A percentile compares a stretch with the other conserved stretches of the same genome.
Conservation (phyloP, 2,113 vertebrate genomes). For the Cavia porcellus region DNA sequence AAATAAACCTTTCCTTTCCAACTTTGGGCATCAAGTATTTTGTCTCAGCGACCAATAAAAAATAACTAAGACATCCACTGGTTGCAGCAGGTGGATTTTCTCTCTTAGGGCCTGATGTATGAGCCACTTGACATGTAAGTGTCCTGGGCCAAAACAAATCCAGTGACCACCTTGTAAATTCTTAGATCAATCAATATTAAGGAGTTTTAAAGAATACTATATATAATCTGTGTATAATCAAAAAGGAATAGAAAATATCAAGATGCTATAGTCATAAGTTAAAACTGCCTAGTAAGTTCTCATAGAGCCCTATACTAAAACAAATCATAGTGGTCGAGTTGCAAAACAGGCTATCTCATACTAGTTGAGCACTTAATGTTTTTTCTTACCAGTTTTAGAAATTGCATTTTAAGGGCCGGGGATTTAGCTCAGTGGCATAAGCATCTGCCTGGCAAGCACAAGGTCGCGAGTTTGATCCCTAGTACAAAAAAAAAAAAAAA, state of each 20-base stretch:
- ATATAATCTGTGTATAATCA: neutral
- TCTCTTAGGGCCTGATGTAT: neutral
- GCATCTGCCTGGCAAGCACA: no score
- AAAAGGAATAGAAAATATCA: neutral
- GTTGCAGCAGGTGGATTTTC: neutral
- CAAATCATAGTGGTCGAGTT: neutral
- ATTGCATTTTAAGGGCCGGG: neutral
- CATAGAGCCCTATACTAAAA: neutral
- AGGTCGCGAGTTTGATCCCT: no score
- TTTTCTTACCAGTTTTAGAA: conserved; percentile 34
- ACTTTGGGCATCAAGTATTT: no score
- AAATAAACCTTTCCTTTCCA: no score
- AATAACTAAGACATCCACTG: no score
- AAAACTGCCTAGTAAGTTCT: conserved; percentile 43
- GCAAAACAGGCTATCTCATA: neutral
- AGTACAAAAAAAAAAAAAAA: no score
- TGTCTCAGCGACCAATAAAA: no score
- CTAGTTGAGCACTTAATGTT: conserved; percentile 5
- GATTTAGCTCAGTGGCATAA: no score
- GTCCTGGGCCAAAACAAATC: neutral
- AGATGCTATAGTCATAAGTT: neutral
- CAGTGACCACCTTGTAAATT: neutral
- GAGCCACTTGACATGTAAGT: neutral
- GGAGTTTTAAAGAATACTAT: neutral
- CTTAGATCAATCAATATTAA: conserved; percentile 29